These are phyloP conservation scores for Eretmochelys imbricata DNA, from an alignment of 2,113 vertebrate genomes.

Conservation along the genomic window DNA sequence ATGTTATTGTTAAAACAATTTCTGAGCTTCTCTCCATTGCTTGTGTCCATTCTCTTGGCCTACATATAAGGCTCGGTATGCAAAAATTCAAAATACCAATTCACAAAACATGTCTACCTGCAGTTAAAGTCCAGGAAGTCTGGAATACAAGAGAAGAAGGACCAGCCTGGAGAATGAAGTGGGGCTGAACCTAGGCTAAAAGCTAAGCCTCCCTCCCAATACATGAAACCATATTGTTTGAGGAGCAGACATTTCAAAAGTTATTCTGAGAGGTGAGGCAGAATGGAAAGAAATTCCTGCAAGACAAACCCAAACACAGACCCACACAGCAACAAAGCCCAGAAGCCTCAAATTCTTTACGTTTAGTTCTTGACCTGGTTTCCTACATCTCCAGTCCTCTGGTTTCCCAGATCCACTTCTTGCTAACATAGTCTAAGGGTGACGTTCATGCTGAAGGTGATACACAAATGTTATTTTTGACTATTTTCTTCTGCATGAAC, in stretches of 20 bases:
- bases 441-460: background rate
- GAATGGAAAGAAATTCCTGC: background rate
- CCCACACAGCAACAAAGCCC: background rate
- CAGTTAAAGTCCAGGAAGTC: background rate
- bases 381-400: background rate
- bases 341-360: background rate
- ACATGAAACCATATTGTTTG: background rate
- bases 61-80: background rate
- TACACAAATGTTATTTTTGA: background rate
- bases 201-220: conserved; percentile 5
- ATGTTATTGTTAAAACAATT: background rate
- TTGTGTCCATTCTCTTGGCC: background rate
- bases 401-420: background rate
- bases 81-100: background rate
- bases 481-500: background rate
- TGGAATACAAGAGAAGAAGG: background rate
- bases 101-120: background rate
- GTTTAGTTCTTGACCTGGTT: background rate
- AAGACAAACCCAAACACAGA: conserved; percentile 1
- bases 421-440: background rate
- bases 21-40: background rate
- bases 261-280: background rate
- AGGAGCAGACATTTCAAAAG: background rate
- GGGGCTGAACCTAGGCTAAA: background rate
- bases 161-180: background rate